phyloP scores from a whole-genome alignment of 2,797 vertebrate species.

The Acanthurus leucopareius region DNA sequence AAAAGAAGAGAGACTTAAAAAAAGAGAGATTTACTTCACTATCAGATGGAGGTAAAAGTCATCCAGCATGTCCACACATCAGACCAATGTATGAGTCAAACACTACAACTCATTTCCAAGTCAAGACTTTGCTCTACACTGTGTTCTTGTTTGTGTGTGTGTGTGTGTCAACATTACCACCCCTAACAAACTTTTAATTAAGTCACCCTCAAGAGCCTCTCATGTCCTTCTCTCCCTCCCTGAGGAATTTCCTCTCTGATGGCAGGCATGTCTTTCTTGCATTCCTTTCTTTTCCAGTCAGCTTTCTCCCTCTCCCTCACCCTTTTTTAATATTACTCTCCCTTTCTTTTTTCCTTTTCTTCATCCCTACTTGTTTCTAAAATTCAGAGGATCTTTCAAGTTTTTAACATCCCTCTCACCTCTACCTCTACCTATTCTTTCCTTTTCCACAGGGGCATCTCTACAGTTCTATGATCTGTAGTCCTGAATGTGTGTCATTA shows the following conservation, averaged over 20 bases:
- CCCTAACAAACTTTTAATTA: constrained; percentile 81
- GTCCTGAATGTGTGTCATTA: background rate
- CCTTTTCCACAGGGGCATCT: background rate
- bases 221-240: constrained; percentile 65
- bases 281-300: constrained; percentile 46
- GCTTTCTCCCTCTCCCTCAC: background rate
- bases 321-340: background rate
- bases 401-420: background rate
- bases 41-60: background rate
- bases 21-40: background rate
- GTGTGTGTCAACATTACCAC: constrained; percentile 52
- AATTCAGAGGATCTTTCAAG: background rate
- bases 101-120: constrained; percentile 29
- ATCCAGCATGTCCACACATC: background rate
- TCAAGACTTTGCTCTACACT: background rate
- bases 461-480: constrained; percentile 15
- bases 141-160: constrained; percentile 27
- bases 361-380: background rate
- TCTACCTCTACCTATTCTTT: background rate
- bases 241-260: constrained; percentile 71
- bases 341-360: background rate
- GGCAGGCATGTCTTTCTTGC: constrained; percentile 43
- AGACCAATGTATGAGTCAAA: background rate
- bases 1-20: background rate
- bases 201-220: constrained; percentile 67